Conservation (phyloP, 2,113 vertebrate genomes). For the Herpailurus yagouaroundi region DNA sequence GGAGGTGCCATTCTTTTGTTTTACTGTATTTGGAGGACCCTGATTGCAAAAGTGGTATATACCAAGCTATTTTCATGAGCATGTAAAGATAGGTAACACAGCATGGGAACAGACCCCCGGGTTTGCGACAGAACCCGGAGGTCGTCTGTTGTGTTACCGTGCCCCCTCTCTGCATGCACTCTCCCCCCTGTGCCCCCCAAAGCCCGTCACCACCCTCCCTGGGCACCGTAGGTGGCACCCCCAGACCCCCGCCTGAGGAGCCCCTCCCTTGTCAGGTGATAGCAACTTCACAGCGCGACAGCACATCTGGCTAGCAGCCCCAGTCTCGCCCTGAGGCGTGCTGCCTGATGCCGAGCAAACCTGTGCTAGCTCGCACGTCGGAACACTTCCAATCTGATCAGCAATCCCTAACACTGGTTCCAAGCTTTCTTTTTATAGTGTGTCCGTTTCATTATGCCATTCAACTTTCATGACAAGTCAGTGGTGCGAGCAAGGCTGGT, state of each 20-base stretch:
- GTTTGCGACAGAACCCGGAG: not conserved
- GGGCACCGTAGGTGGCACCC: not conserved
- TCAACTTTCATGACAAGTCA: not conserved
- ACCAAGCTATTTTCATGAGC: not conserved
- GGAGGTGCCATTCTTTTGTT: not conserved
- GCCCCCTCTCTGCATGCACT: not conserved
- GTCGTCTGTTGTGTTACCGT: not conserved
- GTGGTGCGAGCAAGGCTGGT: not conserved
- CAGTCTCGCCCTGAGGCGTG: not conserved
- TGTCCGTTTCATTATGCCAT: too few species aligned
- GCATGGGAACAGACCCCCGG: not conserved
- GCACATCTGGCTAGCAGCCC: not conserved
- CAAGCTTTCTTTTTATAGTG: not conserved
- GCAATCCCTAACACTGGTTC: not conserved
- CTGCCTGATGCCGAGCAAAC: not conserved
- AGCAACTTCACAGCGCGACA: fast-evolving
- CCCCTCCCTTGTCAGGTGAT: not conserved
- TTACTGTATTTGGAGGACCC: not conserved
- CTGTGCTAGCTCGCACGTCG: not conserved
- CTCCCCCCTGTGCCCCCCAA: not conserved
- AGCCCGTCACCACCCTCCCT: not conserved
- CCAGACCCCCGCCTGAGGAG: not conserved
- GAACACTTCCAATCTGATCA: not conserved
- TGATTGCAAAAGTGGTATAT: not conserved
- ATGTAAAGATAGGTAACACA: not conserved